Evolutionary conservation across 2,113 vertebrate species (phyloP), one percentile per base, ranked within the genome.

Genomic region (Sphaerodactylus townsendi): DNA sequence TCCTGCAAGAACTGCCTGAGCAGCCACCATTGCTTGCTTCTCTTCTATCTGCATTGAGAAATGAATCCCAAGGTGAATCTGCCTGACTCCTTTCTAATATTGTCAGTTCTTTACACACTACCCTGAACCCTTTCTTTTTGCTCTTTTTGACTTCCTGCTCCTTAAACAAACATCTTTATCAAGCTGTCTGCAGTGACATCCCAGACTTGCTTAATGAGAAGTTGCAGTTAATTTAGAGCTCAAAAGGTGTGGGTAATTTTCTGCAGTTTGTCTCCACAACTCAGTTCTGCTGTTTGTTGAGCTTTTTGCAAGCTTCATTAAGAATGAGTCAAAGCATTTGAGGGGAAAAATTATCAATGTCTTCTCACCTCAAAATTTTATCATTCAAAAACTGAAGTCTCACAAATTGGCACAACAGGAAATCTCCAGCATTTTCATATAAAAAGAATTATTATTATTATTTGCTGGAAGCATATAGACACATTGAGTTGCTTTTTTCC

Each of bases 171-270:
- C 33, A 15, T 50, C 44, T 68, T 68, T 68, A 50, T 68, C 13
- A n/a, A 79, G 44, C 41, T 68, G 77, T 79, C 77, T 48, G 41
- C 44, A 35, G 25, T 48, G 64, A 79, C 64, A 68, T 50, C 44
- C 44, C 66, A 44, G 17, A 19, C 64, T 48, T 21, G 48, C 19
- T 23, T 50, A 48, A 39, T 68, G 30, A 79, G 77, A 66, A 79
- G 30, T 17, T 64, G 80, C 25, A 33, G 81, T 64, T 66, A 75
- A 75, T 66, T 83, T 83, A 83, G 71, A 66, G 48, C 59, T 83
- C 72, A 75, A 82, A 56, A 64, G 75, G 44, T 83, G 56, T 74
- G 56, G 65, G 72, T 83, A 66, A 83, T 83, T 83, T 75, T 75
- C 71, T 2, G 74, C 37, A 11, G 15, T 59, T 35, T 46, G 35